Conservation (phyloP, 2,888 invertebrate species). For the Lepeophtheirus nordmannii region DNA sequence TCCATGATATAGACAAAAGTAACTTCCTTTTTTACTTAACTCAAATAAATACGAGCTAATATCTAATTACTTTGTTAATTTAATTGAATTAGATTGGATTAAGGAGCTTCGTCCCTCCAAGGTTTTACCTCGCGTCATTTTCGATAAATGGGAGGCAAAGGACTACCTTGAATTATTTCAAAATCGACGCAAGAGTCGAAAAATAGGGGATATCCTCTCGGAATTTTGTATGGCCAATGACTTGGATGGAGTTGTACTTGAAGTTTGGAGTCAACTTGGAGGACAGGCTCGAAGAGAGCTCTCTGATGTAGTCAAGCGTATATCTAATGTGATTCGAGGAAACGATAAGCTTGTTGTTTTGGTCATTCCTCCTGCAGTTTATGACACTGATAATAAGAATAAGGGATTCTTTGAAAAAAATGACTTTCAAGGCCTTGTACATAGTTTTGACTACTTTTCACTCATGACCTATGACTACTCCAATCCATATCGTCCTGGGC, state of each 20-base stretch:
- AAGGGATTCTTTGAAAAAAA: conserved; percentile 51
- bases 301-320: conserved; percentile 43
- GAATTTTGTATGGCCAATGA: not conserved
- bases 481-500: conserved; percentile 61
- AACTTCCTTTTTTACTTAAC: not conserved
- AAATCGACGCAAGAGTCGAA: not conserved
- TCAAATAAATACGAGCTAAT: not conserved
- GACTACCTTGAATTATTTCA: conserved; percentile 17
- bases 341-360: conserved; percentile 40
- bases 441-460: conserved; percentile 66
- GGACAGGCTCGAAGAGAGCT: conserved; percentile 42
- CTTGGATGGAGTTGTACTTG: conserved; percentile 72
- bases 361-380: conserved; percentile 57
- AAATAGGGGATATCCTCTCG: conserved; percentile 18
- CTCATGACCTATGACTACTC: conserved; percentile 96
- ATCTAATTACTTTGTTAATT: not conserved
- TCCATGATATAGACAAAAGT: conserved; percentile 39
- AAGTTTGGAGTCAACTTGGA: conserved; percentile 72
- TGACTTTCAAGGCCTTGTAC: conserved; percentile 59
- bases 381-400: conserved; percentile 31
- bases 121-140: conserved; percentile 24
- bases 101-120: not conserved
- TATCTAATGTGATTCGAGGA: conserved; percentile 40
- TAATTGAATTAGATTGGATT: not conserved
- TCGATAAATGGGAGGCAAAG: conserved; percentile 26